Evolutionary conservation across 1,140 invertebrate species (phyloP), one percentile per base, ranked within the genome.

Genomic region (Cephus cinctus): DNA sequence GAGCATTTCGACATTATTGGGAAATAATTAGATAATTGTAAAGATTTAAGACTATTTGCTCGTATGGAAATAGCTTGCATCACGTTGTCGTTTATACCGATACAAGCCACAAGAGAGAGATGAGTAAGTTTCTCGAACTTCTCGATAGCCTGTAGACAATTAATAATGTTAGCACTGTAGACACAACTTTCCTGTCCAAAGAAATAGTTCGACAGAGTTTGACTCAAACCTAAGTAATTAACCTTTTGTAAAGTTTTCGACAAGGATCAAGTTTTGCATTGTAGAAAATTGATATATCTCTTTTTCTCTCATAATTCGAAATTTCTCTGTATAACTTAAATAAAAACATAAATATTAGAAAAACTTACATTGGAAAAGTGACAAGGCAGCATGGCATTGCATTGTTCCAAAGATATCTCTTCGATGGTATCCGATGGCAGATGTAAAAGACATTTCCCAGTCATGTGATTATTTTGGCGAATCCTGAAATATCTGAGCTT

Each of bases 401-500:
- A 73, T 4, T 47, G 2, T 4, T 38, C 6, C 5, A 76, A 45
- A 31, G 54, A 39, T 38, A 76, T 40, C 43, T 61, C 60, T 46
- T 71, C 61, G 1, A 75, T 43, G 11, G 50, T 53, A 27, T 69
- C 50, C 2, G 21, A 19, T n/a, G 69, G 69, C 14, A 76, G 47
- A 25, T 40, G 36, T 3, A 42, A 12, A 2, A 76, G 50, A 25
- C 63, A 74, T 12, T 50, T 65, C 15, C 72, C 72, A 19, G 15
- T 56, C n/a, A 73, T 60, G 35, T 40, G 22, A 39, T 51, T 54
- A 32, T 49, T 41, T 9, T 38, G 27, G 3, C 5, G n/a, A 3
- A 73, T 50, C 54, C 56, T 58, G 0, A 76, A 22, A 44, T 44
- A 63, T 19, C 46, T 45, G 8, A 76, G 46, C 15, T 71, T 67